Base-by-base conservation (phyloP, 2,797 vertebrate genomes). In the Poeciliopsis paucimaculata region DNA sequence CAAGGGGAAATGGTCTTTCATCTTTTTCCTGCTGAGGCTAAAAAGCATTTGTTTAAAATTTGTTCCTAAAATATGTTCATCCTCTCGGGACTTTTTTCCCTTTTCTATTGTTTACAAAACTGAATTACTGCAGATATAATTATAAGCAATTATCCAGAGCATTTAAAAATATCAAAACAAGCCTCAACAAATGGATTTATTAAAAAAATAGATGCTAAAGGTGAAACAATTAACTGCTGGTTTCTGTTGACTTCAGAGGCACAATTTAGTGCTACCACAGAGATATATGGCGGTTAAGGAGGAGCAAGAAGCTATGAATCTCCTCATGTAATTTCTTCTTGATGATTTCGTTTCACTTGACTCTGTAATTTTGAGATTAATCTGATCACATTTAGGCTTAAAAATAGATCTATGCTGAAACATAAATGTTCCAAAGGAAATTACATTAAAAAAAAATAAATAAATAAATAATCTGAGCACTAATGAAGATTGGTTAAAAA, bases 1-100 rank as follows among this genome's bases (percentile, higher is more conserved):
- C 87, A 91, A 91, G 89, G 81, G 77, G 78, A 82, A 90, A 85
- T 72, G 82, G 80, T 80, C 88, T 91, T 90, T 92, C 86, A 89
- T 92, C 88, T 89, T 76, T 45, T 83, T 80, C 66, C 87, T 89
- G 75, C 83, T 57, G 72, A 85, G 73, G 78, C 81, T 85, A 84
- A 82, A 76, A 47, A 86, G 81, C 82, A 79, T 76, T 64, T 55
- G 39, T 60, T 82, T 71, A 26, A 79, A 78, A 81, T 83, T 51
- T 34, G 73, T 10, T 84, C 72, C 76, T 84, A 87, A 91, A 71
- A 45, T 71, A 71, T 75, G 46, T 28, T 73, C 72, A 84, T 86
- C 84, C 89, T 85, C 83, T 80, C 72, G 51, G 78, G 87, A 88
- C 71, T 76, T 81, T 80, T 87, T 77, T 26, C 0, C 28, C 18